phyloP scores from a whole-genome alignment of 2,797 vertebrate genomes.

The Scolopax bukidnonensis region DNA sequence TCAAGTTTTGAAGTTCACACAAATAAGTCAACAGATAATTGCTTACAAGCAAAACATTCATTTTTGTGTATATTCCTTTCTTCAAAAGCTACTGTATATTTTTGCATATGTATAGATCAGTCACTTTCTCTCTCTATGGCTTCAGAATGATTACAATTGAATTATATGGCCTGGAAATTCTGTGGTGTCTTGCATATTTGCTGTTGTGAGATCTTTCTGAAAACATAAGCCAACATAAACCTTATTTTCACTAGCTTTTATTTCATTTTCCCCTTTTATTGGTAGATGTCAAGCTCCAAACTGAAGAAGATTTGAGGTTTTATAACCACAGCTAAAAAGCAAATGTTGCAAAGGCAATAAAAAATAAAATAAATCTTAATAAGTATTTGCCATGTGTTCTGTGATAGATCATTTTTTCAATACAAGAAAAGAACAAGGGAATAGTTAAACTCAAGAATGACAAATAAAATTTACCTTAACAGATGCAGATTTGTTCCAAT shows the following conservation, averaged over 20 bases:
- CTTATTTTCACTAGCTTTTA: not conserved
- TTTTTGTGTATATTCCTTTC: not conserved
- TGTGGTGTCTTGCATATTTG: not conserved
- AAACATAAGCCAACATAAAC: not conserved
- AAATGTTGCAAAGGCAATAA: conserved; percentile 51
- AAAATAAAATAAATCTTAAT: conserved; percentile 59
- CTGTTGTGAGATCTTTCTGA: not conserved
- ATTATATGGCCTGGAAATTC: not conserved
- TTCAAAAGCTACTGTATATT: not conserved
- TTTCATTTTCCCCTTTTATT: conserved; percentile 48
- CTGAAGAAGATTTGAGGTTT: conserved; percentile 34
- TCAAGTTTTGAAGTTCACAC: not conserved
- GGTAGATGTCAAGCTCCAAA: conserved; percentile 17
- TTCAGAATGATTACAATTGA: not conserved
- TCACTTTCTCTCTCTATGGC: not conserved
- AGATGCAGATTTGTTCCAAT: conserved; percentile 48
- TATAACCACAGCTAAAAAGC: conserved; percentile 20
- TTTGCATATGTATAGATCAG: not conserved
- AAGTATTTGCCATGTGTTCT: conserved; percentile 38
- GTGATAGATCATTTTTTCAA: not conserved
- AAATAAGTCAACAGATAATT: not conserved
- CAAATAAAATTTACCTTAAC: conserved; percentile 63
- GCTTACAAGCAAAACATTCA: not conserved
- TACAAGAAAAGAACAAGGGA: conserved; percentile 28
- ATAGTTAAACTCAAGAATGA: conserved; percentile 28